phyloP scores from a whole-genome alignment of 2,888 invertebrate species.

The Eupithecia tripunctaria region DNA sequence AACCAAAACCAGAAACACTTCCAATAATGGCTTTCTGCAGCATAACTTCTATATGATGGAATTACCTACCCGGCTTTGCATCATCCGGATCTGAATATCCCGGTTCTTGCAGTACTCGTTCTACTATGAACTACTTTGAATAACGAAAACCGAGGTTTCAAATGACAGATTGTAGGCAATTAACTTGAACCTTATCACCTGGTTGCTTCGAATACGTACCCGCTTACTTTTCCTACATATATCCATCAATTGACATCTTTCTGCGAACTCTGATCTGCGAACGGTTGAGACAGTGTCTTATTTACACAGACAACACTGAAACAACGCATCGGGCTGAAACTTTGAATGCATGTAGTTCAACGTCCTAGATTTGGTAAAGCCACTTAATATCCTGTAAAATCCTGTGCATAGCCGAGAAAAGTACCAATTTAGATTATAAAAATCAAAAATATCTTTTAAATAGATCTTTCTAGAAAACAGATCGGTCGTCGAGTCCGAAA shows the following conservation, averaged over 20 bases:
- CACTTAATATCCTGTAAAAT: no score
- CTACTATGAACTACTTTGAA: neutral
- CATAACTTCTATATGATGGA: constrained; percentile 44
- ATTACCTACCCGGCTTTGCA: constrained; percentile 40
- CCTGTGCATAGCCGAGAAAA: neutral
- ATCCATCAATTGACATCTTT: neutral
- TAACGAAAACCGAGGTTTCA: neutral
- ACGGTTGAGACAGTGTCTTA: neutral
- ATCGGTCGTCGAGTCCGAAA: neutral
- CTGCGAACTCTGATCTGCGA: neutral
- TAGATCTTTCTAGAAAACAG: neutral
- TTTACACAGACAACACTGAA: neutral
- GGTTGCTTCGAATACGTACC: neutral
- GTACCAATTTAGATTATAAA: neutral
- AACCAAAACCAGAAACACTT: constrained; percentile 46
- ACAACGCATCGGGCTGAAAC: neutral
- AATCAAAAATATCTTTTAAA: neutral
- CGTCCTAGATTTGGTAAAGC: neutral
- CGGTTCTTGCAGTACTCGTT: neutral
- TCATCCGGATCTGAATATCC: neutral
- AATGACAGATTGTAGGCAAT: neutral
- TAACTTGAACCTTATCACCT: neutral
- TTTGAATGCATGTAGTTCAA: neutral
- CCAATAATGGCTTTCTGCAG: constrained; percentile 46
- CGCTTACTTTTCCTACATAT: neutral